A percentile compares a stretch with the other conserved stretches of the same genome.
These are phyloP conservation scores for Chironex yamaguchii DNA, from an alignment of 30 jellyfish, hydroid and myxozoan genomes.

Conservation along the genomic window DNA sequence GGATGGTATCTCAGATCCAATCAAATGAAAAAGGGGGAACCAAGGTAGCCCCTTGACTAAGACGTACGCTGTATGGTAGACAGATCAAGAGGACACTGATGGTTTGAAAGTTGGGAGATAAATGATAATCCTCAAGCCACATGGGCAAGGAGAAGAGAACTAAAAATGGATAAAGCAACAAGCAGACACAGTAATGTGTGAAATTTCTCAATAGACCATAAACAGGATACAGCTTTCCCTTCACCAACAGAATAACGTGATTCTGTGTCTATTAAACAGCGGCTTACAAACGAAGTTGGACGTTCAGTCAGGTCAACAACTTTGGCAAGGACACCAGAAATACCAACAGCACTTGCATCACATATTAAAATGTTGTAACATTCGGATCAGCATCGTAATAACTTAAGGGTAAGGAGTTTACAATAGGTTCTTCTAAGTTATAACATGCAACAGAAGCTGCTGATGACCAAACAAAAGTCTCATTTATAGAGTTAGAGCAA, in stretches of 20 bases:
- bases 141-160: too few relatives aligned
- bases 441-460: not conserved
- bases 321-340: not conserved
- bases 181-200: not conserved
- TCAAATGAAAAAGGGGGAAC: too few relatives aligned
- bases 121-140: too few relatives aligned
- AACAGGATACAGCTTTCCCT: not conserved
- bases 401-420: not conserved
- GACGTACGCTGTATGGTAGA: too few relatives aligned
- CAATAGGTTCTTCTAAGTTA: not conserved
- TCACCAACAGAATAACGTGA: not conserved
- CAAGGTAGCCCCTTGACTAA: too few relatives aligned
- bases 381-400: not conserved
- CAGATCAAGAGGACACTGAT: too few relatives aligned
- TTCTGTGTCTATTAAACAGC: too few relatives aligned
- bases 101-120: too few relatives aligned
- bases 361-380: not conserved
- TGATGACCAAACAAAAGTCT: not conserved
- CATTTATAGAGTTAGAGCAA: not conserved
- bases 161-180: too few relatives aligned
- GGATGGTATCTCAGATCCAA: too few relatives aligned
- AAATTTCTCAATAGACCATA: not conserved
- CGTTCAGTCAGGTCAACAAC: too few relatives aligned
- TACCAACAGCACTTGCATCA: not conserved
- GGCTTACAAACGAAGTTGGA: too few relatives aligned